Percentiles rank a stretch among this genome's conserved stretches.
Evolutionary conservation across 2,113 vertebrate genomes (phyloP).

Genomic region (Psittacula cyanocephala): DNA sequence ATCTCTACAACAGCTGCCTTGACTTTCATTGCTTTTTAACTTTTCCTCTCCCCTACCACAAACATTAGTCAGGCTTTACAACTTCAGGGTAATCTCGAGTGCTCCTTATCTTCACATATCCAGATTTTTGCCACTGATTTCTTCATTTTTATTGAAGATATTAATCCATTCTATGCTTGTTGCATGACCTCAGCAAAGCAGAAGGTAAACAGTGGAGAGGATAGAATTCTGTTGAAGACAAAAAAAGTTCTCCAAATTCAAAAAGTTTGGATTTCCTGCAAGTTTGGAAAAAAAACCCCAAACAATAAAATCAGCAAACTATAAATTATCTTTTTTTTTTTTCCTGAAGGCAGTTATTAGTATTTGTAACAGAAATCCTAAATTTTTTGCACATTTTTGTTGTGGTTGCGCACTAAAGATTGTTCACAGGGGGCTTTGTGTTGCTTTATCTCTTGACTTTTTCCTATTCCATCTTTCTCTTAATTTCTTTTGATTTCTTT

Average conservation of each 20-base stretch:
- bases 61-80: constrained; percentile 11
- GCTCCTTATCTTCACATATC: not conserved
- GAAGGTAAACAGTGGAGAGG: not conserved
- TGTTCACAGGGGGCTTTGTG: not conserved
- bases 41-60: constrained; percentile 16
- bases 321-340: not conserved
- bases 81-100: not conserved
- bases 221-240: not conserved
- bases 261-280: not conserved
- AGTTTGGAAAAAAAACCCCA: not conserved
- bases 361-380: not conserved
- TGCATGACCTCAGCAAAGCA: not conserved
- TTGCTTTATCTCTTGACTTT: not conserved
- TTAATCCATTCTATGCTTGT: not conserved
- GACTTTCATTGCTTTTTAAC: constrained; percentile 34
- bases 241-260: not conserved
- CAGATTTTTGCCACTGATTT: not conserved
- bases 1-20: not conserved
- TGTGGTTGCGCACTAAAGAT: not conserved
- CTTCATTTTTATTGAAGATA: not conserved
- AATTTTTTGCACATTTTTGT: not conserved
- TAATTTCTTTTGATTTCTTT: not conserved
- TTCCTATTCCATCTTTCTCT: not conserved
- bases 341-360: not conserved
- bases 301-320: not conserved